Conservation (phyloP, 1,140 invertebrate species). For the Cheumatopsyche charites region DNA sequence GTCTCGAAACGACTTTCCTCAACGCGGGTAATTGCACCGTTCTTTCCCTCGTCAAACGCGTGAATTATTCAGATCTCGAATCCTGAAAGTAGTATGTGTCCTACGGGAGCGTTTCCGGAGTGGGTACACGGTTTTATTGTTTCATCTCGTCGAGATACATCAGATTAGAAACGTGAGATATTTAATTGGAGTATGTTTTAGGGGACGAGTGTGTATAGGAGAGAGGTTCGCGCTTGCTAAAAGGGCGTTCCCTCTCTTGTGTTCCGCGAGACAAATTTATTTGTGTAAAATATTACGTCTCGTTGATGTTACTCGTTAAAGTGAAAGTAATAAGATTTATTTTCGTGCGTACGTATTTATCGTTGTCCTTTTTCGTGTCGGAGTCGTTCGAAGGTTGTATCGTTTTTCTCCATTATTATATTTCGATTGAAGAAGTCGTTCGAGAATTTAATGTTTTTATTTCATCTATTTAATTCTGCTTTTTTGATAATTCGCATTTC, state of each 20-base stretch:
- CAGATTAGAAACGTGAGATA: constrained; percentile 2
- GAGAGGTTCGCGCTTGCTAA: no score
- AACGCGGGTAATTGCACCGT: constrained; percentile 8
- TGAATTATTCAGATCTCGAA: constrained; percentile 9
- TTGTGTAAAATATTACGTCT: neutral
- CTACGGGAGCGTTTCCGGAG: neutral
- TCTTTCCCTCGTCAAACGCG: constrained; percentile 9
- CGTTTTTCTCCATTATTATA: no score
- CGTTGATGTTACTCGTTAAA: neutral
- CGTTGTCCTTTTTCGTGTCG: no score
- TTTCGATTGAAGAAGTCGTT: no score
- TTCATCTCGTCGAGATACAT: neutral
- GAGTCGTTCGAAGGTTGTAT: no score
- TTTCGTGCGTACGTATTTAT: neutral
- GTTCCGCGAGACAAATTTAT: neutral
- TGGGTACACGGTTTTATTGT: neutral
- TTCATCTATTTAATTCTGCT: neutral
- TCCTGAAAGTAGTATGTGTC: constrained; percentile 1
- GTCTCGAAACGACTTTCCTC: neutral
- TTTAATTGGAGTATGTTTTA: constrained; percentile 3
- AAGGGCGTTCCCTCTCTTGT: neutral
- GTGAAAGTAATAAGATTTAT: neutral
- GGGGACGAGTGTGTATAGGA: no score
- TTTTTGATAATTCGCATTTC: neutral
- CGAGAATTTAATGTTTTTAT: neutral